Conservation (phyloP, 2,113 vertebrate genomes). For the Baryphthengus martii region DNA sequence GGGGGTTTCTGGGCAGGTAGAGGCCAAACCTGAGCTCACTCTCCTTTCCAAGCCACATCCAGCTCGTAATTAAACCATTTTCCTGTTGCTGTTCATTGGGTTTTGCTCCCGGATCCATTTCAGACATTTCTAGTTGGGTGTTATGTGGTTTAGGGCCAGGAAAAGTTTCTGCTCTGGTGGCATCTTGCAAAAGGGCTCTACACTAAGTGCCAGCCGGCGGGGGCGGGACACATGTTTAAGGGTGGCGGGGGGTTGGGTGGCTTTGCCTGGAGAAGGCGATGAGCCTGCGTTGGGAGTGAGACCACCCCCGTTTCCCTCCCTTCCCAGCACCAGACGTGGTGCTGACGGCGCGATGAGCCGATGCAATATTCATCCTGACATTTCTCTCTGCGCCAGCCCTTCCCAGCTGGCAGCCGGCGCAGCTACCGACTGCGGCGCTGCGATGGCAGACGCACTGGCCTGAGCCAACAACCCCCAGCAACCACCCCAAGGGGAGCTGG, state of each 20-base stretch:
- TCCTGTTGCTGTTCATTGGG: not conserved
- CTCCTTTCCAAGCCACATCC: not conserved
- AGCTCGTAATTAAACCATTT: rapidly evolving
- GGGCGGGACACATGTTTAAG: not conserved
- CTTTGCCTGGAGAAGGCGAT: not conserved
- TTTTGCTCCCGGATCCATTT: not conserved
- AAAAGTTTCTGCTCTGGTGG: not conserved
- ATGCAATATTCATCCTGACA: not conserved
- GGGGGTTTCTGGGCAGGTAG: not conserved
- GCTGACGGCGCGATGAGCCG: not conserved
- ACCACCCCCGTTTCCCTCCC: not conserved
- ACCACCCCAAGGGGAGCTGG: rapidly evolving
- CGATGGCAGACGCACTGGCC: not conserved
- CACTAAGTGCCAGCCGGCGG: not conserved
- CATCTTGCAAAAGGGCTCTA: not conserved
- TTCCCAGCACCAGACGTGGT: not conserved
- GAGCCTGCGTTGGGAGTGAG: not conserved
- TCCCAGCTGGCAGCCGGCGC: not conserved
- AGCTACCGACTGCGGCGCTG: not conserved
- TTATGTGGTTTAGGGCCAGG: not conserved
- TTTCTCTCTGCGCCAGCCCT: not conserved
- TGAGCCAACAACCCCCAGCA: not conserved
- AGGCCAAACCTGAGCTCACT: not conserved
- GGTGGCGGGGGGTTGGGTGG: not conserved
- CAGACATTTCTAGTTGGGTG: rapidly evolving